Conservation (phyloP, 2,113 vertebrate species). For the Salvator merianae region DNA sequence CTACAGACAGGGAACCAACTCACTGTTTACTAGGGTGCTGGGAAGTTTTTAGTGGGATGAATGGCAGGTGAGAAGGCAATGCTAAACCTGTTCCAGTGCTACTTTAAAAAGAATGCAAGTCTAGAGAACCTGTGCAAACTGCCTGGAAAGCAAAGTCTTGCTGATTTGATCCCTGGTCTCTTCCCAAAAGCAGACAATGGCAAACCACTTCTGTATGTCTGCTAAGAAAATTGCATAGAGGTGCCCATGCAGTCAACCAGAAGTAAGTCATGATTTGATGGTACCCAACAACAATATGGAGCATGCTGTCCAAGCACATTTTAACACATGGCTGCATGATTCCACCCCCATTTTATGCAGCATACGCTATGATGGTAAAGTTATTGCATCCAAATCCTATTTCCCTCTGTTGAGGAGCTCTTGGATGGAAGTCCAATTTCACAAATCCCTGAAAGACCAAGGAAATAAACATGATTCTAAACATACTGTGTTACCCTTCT, state of each 20-base stretch:
- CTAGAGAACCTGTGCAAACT: not conserved
- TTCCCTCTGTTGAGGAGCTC: not conserved
- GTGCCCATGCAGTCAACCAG: too few relatives aligned
- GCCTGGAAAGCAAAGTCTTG: too few relatives aligned
- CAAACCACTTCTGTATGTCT: too few relatives aligned
- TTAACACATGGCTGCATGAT: not conserved
- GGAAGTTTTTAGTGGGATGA: not conserved
- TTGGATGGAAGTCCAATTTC: not conserved
- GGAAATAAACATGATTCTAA: not conserved
- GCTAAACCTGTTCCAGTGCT: not conserved
- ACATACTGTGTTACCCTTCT: not conserved
- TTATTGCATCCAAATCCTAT: not conserved
- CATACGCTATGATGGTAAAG: not conserved
- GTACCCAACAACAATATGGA: not conserved
- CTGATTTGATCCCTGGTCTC: too few relatives aligned
- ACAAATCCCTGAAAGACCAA: fast-evolving
- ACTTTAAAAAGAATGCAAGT: not conserved
- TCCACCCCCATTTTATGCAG: not conserved
- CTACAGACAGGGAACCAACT: not conserved
- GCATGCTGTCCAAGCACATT: not conserved
- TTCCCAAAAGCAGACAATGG: too few relatives aligned
- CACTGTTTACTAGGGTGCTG: not conserved
- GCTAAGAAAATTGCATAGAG: too few relatives aligned
- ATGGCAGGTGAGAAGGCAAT: not conserved
- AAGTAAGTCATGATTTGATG: too few relatives aligned